Conservation (phyloP, 2,113 vertebrate genomes). For the Gambusia affinis region DNA sequence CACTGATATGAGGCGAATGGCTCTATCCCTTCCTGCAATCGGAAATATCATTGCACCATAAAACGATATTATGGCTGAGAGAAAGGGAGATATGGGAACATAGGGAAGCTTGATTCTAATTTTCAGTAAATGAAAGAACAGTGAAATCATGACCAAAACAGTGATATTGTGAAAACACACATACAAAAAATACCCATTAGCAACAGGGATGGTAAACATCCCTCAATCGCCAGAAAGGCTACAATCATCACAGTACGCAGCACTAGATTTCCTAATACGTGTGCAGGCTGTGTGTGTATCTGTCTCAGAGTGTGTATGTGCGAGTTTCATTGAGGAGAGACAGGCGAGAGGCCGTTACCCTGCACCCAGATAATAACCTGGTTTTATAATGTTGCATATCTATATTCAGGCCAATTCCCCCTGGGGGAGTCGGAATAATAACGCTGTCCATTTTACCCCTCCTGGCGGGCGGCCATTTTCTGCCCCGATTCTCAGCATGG, state of each 20-base stretch:
- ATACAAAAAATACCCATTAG: slow-evolving; percentile 7
- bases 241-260: slow-evolving; percentile 59
- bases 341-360: slow-evolving; percentile 75
- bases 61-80: slow-evolving; percentile 54
- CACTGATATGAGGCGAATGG: slow-evolving; percentile 50
- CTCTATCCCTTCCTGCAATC: slow-evolving; percentile 53
- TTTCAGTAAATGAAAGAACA: slow-evolving; percentile 52
- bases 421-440: slow-evolving; percentile 77
- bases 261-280: slow-evolving; percentile 50
- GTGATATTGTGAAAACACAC: slow-evolving; percentile 44
- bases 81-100: neutral
- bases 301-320: slow-evolving; percentile 46
- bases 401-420: slow-evolving; percentile 82
- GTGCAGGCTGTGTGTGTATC: slow-evolving; percentile 29
- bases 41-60: slow-evolving; percentile 60
- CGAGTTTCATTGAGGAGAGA: slow-evolving; percentile 58
- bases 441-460: slow-evolving; percentile 78
- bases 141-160: slow-evolving; percentile 50
- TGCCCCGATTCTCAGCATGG: slow-evolving; percentile 77
- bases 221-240: slow-evolving; percentile 54
- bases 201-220: slow-evolving; percentile 45
- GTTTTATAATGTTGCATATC: slow-evolving; percentile 82
- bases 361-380: slow-evolving; percentile 81
- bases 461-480: slow-evolving; percentile 76
- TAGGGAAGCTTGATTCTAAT: slow-evolving; percentile 44